These are phyloP conservation scores for Tetraodon nigroviridis DNA, from an alignment of 2,113 vertebrate genomes.

Conservation along the genomic window DNA sequence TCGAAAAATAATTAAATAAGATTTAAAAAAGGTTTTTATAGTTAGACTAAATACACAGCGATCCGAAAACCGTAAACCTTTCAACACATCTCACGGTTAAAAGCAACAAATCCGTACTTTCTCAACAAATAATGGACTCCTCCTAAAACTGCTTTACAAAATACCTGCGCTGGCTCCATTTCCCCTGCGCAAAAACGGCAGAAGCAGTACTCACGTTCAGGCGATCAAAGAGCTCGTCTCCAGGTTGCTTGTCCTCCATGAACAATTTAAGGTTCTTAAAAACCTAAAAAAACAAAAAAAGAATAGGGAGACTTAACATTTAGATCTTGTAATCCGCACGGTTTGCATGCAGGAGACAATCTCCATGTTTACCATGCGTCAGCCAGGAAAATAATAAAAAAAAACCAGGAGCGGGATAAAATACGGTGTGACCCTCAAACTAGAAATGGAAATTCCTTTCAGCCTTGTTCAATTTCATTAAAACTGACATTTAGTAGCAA, in stretches of 20 bases:
- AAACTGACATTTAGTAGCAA: slow-evolving; percentile 72
- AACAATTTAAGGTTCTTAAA: slow-evolving; percentile 81
- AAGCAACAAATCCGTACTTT: background rate
- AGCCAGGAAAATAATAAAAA: background rate
- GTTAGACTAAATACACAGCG: too few relatives aligned
- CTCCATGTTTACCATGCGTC: background rate
- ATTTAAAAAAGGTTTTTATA: background rate
- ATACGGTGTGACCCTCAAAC: slow-evolving; percentile 10
- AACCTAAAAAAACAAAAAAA: slow-evolving; percentile 64
- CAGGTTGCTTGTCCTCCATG: slow-evolving; percentile 69
- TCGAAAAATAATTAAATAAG: background rate
- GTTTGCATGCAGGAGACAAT: background rate
- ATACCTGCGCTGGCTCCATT: background rate
- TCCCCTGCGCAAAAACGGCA: background rate
- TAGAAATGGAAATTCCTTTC: slow-evolving; percentile 28
- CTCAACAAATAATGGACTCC: too few relatives aligned
- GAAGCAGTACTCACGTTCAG: slow-evolving; percentile 58
- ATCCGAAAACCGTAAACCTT: too few relatives aligned
- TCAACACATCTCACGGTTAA: too few relatives aligned
- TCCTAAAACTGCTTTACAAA: too few relatives aligned
- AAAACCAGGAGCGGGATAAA: background rate
- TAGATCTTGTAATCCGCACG: background rate
- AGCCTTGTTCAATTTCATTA: slow-evolving; percentile 60
- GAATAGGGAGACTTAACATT: background rate
- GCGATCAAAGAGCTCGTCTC: slow-evolving; percentile 77